Percentiles rank a stretch among this genome's conserved stretches.
These are phyloP conservation scores for Trichonephila clavata DNA, from an alignment of 1,140 invertebrate genomes.

Conservation along the genomic window DNA sequence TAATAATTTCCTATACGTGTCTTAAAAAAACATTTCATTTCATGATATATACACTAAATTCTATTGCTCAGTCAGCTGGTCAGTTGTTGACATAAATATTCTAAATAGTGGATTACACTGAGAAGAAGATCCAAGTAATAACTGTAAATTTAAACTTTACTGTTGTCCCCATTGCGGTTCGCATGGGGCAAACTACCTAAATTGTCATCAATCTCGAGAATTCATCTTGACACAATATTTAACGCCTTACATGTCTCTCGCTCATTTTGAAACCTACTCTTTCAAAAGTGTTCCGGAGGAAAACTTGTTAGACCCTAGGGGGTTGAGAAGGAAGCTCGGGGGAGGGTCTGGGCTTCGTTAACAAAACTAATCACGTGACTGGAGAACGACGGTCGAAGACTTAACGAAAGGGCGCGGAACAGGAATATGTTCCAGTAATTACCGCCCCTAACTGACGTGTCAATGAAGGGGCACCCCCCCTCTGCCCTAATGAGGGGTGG, in stretches of 20 bases:
- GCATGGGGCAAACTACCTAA: neutral
- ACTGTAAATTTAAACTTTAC: neutral
- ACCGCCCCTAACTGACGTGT: constrained; percentile 55
- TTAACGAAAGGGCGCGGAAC: constrained; percentile 17
- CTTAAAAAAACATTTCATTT: no score
- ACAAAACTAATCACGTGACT: constrained; percentile 72
- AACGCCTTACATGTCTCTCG: no score
- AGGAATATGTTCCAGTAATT: constrained; percentile 62
- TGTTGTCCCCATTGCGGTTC: neutral
- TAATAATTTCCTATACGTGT: no score
- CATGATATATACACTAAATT: no score
- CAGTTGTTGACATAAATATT: no score
- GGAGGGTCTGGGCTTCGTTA: constrained; percentile 1
- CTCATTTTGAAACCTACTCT: neutral
- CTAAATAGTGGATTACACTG: no score
- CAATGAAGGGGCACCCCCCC: constrained; percentile 7
- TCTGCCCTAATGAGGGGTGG: constrained; percentile 46
- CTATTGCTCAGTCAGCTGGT: no score
- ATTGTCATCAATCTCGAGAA: neutral
- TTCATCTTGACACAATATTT: no score
- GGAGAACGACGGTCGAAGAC: neutral
- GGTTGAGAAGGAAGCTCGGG: neutral
- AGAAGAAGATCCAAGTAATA: no score
- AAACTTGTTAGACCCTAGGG: neutral
- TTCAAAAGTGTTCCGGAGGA: neutral